Conservation (phyloP, 1,140 invertebrate species). For the Parasteatoda tepidariorum region DNA sequence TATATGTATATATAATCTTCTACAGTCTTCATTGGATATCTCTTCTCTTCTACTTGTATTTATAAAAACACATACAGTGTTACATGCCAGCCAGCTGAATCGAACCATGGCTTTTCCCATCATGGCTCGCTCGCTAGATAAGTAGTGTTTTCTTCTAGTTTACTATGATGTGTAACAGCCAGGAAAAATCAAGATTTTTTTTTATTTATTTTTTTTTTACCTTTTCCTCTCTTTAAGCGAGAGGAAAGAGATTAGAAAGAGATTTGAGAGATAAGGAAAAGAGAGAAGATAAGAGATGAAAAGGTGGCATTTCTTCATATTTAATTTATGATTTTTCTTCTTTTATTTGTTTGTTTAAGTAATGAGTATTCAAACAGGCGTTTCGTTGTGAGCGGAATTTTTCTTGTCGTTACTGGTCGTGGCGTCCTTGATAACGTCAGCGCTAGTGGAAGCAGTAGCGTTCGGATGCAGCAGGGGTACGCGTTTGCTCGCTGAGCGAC, state of each 20-base stretch:
- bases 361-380: slow-evolving; percentile 40
- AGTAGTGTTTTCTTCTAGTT: slow-evolving; percentile 41
- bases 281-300: slow-evolving; percentile 48
- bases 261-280: slow-evolving; percentile 31
- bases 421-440: slow-evolving; percentile 58
- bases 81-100: slow-evolving; percentile 18
- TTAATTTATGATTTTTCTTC: neutral
- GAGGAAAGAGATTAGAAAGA: neutral
- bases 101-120: neutral
- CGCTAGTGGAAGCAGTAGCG: slow-evolving; percentile 35
- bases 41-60: slow-evolving; percentile 43
- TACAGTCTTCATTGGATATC: slow-evolving; percentile 37
- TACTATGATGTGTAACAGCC: slow-evolving; percentile 42
- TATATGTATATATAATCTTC: slow-evolving; percentile 27
- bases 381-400: slow-evolving; percentile 59
- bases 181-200: slow-evolving; percentile 17
- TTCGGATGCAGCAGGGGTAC: slow-evolving; percentile 12
- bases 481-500: slow-evolving; percentile 34
- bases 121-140: neutral
- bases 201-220: slow-evolving; percentile 7
- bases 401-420: slow-evolving; percentile 46
- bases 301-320: neutral
- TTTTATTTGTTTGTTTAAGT: neutral
- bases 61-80: slow-evolving; percentile 58
- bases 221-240: slow-evolving; percentile 13